Evolutionary conservation across 2,888 invertebrate species (phyloP).

Genomic region (Sycophila texana): DNA sequence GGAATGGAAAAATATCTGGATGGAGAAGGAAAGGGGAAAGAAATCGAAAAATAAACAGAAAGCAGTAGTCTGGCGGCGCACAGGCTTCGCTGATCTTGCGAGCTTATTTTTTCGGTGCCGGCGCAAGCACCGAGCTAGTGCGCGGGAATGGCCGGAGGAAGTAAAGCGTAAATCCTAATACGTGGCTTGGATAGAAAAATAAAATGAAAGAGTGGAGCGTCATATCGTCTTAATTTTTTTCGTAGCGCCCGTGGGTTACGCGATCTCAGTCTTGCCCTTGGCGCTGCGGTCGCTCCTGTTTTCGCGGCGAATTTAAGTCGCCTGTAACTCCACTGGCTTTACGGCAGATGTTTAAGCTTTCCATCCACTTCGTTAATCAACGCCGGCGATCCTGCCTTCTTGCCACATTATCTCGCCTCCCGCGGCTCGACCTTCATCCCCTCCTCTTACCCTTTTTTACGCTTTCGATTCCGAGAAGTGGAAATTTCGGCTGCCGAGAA

Average conservation of each 20-base stretch:
- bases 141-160: background rate
- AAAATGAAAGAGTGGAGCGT: slow-evolving; percentile 17
- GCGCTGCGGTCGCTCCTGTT: slow-evolving; percentile 22
- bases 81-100: slow-evolving; percentile 8
- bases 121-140: background rate
- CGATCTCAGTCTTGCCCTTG: background rate
- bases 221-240: slow-evolving; percentile 39
- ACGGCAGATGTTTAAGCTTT: slow-evolving; percentile 34
- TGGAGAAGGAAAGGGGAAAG: background rate
- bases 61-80: background rate
- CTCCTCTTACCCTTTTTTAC: background rate
- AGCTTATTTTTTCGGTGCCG: slow-evolving; percentile 38
- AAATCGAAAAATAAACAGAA: slow-evolving; percentile 45
- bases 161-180: background rate
- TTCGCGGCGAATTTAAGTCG: slow-evolving; percentile 49
- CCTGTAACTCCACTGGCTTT: slow-evolving; percentile 14
- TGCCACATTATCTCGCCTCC: background rate
- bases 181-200: background rate
- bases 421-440: background rate
- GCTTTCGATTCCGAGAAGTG: background rate
- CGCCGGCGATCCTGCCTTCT: slow-evolving; percentile 5
- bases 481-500: slow-evolving; percentile 4
- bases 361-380: slow-evolving; percentile 39
- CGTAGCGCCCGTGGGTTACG: background rate
- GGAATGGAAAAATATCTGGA: slow-evolving; percentile 35